Conservation (phyloP, 1,140 invertebrate species). For the Vanessa tameamea region DNA sequence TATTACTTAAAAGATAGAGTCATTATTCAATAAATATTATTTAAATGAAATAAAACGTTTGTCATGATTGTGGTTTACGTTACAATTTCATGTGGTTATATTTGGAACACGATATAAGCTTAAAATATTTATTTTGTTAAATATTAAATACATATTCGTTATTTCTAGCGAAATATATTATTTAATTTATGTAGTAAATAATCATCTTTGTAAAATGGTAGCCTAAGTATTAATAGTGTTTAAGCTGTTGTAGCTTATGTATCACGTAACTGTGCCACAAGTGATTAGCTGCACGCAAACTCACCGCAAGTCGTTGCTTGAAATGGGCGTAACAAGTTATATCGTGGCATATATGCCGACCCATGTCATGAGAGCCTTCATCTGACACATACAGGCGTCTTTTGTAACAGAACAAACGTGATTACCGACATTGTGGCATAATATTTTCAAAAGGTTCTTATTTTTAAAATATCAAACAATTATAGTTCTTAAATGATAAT, state of each 20-base stretch:
- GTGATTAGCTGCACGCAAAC: slow-evolving; percentile 46
- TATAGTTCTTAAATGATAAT: too few species aligned
- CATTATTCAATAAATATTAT: too few species aligned
- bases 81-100: too few species aligned
- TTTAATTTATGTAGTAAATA: neutral
- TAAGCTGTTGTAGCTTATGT: slow-evolving; percentile 19
- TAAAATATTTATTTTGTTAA: too few species aligned
- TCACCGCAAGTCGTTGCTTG: slow-evolving; percentile 37
- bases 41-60: too few species aligned
- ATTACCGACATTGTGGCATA: neutral
- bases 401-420: slow-evolving; percentile 3
- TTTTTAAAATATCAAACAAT: too few species aligned
- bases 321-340: slow-evolving; percentile 38
- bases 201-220: neutral
- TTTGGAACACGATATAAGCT: too few species aligned
- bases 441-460: too few species aligned
- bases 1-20: too few species aligned
- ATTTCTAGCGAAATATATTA: neutral
- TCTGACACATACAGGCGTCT: slow-evolving; percentile 18
- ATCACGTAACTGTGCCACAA: slow-evolving; percentile 41
- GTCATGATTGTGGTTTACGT: too few species aligned
- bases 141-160: neutral
- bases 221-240: slow-evolving; percentile 1
- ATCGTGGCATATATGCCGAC: slow-evolving; percentile 24
- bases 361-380: slow-evolving; percentile 27